phyloP scores from a whole-genome alignment of 2,113 vertebrate species.

The Dolichotis patagonum region DNA sequence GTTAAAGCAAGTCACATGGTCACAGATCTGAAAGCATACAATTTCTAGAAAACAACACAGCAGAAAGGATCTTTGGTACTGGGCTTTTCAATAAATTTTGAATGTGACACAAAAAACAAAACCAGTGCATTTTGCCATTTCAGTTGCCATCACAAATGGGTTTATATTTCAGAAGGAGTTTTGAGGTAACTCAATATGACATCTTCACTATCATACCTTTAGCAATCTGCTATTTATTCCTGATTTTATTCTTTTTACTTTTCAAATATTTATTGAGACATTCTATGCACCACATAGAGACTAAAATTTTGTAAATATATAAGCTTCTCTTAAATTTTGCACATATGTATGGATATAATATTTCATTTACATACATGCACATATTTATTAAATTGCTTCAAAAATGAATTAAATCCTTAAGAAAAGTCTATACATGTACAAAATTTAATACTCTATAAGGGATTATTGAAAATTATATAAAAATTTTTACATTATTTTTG shows the following conservation, averaged over 20 bases:
- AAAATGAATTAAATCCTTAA: neutral
- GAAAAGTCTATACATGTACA: neutral
- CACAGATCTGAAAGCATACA: neutral
- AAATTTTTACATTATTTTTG: neutral
- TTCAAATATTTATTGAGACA: neutral
- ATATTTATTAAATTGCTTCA: neutral
- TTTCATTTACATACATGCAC: neutral
- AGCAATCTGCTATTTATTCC: neutral
- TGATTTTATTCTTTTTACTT: neutral
- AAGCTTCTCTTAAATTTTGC: neutral
- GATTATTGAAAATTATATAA: neutral
- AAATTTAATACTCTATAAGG: neutral
- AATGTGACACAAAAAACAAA: neutral
- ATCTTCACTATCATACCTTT: neutral
- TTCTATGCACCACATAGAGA: neutral
- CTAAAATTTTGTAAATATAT: neutral
- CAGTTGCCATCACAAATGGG: neutral
- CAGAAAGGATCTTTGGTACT: neutral
- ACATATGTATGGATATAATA: neutral
- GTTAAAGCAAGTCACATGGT: neutral
- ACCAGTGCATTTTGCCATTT: neutral
- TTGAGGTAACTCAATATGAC: neutral
- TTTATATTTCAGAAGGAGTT: neutral
- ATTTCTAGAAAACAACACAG: neutral
- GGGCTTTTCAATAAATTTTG: neutral